Evolutionary conservation across 2,797 vertebrate species (phyloP).

Genomic region (Alosa sapidissima): DNA sequence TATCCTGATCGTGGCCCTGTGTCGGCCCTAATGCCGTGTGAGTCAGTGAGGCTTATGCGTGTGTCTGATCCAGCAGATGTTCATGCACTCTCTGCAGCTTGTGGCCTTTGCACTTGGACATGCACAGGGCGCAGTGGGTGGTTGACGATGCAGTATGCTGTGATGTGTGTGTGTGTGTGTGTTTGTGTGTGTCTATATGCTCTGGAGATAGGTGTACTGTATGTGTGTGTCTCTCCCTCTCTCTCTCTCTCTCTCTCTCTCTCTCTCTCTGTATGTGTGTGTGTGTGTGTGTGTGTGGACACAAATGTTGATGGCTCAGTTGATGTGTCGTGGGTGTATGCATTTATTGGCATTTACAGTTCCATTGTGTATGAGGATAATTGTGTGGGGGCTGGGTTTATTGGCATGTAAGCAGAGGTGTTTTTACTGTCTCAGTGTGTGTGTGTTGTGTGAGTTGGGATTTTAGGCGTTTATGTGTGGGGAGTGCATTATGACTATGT

Average conservation of each 20-base stretch:
- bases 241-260: too few species aligned
- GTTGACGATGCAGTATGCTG: not conserved
- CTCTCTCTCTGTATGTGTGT: not conserved
- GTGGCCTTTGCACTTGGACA: slow-evolving; percentile 23
- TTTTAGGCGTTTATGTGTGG: not conserved
- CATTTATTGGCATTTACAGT: not conserved
- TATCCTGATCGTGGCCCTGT: not conserved
- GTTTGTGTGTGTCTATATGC: not conserved
- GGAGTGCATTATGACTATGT: not conserved
- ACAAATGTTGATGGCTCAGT: not conserved
- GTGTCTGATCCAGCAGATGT: slow-evolving; percentile 11
- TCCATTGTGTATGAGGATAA: not conserved
- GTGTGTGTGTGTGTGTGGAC: not conserved
- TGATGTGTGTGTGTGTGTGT: slow-evolving; percentile 15
- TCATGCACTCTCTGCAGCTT: not conserved
- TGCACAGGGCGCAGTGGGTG: slow-evolving; percentile 12
- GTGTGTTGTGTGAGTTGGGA: not conserved
- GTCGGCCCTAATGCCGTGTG: not conserved
- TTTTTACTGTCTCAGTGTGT: not conserved
- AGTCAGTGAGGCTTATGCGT: not conserved
- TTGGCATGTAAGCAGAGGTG: not conserved
- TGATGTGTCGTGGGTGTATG: slow-evolving; percentile 18
- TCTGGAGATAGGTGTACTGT: not conserved
- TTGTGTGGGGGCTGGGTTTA: not conserved
- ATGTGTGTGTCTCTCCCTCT: not conserved